These are phyloP conservation scores for Lasioglossum malachurum DNA, from an alignment of 2,888 invertebrate genomes.

Conservation along the genomic window DNA sequence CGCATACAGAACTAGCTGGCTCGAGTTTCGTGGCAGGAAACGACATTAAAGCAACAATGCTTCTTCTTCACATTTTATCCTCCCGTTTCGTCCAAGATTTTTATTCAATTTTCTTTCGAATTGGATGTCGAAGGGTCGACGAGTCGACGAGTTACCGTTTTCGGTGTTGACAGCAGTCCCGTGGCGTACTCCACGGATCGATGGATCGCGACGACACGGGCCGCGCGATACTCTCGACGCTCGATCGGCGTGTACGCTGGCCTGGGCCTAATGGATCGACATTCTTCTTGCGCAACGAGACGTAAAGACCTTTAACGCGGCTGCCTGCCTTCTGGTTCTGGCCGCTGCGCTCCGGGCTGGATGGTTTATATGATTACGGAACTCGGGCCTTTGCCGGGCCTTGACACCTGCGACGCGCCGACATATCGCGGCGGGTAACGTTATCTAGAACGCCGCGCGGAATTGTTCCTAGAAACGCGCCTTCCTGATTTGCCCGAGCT, in stretches of 20 bases:
- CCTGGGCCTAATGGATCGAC: conserved; percentile 69
- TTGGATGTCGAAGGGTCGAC: neutral
- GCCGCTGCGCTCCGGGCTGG: conserved; percentile 31
- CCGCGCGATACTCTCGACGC: conserved; percentile 32
- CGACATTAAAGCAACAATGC: neutral
- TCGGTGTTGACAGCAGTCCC: neutral
- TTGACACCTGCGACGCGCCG: conserved; percentile 66
- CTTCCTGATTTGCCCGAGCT: neutral
- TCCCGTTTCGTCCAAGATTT: neutral
- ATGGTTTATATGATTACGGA: conserved; percentile 59
- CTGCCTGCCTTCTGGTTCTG: conserved; percentile 55
- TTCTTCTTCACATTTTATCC: neutral
- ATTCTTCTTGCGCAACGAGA: conserved; percentile 75
- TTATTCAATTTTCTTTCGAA: neutral
- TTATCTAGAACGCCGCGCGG: conserved; percentile 3
- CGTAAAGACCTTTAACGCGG: conserved; percentile 73
- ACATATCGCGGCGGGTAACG: neutral
- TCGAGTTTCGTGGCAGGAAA: neutral
- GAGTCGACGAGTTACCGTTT: neutral
- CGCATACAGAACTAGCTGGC: neutral
- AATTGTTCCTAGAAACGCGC: neutral
- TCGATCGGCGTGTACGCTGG: conserved; percentile 38
- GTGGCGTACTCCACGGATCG: neutral
- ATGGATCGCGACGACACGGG: conserved; percentile 2
- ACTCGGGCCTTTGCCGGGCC: conserved; percentile 65